Conservation (phyloP, 1,140 invertebrate genomes). For the Tyrophagus putrescentiae region DNA sequence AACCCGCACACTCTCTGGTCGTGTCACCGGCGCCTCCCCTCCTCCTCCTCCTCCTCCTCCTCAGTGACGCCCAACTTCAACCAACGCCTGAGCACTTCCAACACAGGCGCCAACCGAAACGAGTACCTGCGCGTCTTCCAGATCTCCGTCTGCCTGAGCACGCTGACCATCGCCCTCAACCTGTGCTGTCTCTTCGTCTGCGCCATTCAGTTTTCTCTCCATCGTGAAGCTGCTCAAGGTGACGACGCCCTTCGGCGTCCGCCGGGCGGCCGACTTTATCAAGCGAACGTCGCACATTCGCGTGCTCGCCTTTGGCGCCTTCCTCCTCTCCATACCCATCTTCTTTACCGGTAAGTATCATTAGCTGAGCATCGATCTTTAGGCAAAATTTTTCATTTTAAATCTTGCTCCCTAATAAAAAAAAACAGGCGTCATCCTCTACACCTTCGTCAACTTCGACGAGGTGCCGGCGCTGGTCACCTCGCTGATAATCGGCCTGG, state of each 20-base stretch:
- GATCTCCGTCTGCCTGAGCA: conserved; percentile 70
- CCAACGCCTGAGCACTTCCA: conserved; percentile 37
- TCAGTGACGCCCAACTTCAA: neutral
- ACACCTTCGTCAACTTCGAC: conserved; percentile 79
- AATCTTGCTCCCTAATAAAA: conserved; percentile 15
- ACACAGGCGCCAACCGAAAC: too few species aligned
- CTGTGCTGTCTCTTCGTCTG: conserved; percentile 79
- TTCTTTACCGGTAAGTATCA: conserved; percentile 63
- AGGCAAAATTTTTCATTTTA: neutral
- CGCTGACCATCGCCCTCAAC: conserved; percentile 67
- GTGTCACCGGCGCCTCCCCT: neutral
- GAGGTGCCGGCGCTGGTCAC: conserved; percentile 76
- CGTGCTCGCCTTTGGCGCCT: conserved; percentile 75
- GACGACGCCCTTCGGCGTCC: conserved; percentile 48
- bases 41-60: neutral
- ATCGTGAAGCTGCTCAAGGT: conserved; percentile 72
- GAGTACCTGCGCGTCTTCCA: conserved; percentile 75
- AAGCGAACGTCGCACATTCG: conserved; percentile 72
- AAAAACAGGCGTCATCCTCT: conserved; percentile 63
- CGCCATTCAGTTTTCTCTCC: conserved; percentile 81
- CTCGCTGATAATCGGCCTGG: conserved; percentile 67
- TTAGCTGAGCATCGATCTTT: neutral
- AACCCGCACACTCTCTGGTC: neutral
- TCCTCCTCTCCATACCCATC: conserved; percentile 81
- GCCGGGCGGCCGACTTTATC: conserved; percentile 72